These are phyloP conservation scores for Setophaga petechia DNA, from an alignment of 2,113 vertebrate genomes.

Conservation along the genomic window DNA sequence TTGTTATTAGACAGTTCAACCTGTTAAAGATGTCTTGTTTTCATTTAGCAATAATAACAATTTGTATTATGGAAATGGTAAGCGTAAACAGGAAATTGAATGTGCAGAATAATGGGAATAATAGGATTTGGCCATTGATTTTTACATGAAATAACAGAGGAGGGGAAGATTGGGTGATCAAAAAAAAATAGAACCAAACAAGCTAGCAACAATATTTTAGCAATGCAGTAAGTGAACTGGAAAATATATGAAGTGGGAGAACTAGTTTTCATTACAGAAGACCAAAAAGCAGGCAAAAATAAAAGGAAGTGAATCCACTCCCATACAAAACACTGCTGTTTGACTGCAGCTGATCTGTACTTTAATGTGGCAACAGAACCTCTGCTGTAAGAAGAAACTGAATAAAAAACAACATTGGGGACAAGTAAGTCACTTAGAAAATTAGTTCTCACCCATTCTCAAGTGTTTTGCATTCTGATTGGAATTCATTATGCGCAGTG, in stretches of 20 bases:
- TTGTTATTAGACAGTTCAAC: background rate
- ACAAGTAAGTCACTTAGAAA: slow-evolving; percentile 32
- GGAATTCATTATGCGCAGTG: background rate
- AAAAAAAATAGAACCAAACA: background rate
- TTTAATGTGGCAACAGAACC: background rate
- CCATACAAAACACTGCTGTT: background rate
- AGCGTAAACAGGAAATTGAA: background rate
- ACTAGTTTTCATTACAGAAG: background rate
- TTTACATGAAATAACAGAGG: background rate
- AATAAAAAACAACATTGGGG: background rate
- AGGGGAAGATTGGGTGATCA: background rate
- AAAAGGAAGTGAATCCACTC: background rate
- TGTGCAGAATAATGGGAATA: background rate
- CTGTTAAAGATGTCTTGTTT: background rate
- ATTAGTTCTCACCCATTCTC: slow-evolving; percentile 6
- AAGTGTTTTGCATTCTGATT: background rate
- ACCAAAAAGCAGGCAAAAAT: background rate
- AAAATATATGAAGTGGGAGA: background rate
- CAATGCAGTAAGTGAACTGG: background rate
- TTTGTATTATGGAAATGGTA: background rate
- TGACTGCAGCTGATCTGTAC: background rate
- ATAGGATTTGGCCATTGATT: background rate
- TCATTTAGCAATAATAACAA: background rate
- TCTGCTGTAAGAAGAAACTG: background rate
- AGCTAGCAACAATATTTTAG: background rate